Percentiles rank a stretch among this genome's conserved stretches.
Evolutionary conservation across 2,888 invertebrate genomes (phyloP).

Genomic region (Onchidella celtica): DNA sequence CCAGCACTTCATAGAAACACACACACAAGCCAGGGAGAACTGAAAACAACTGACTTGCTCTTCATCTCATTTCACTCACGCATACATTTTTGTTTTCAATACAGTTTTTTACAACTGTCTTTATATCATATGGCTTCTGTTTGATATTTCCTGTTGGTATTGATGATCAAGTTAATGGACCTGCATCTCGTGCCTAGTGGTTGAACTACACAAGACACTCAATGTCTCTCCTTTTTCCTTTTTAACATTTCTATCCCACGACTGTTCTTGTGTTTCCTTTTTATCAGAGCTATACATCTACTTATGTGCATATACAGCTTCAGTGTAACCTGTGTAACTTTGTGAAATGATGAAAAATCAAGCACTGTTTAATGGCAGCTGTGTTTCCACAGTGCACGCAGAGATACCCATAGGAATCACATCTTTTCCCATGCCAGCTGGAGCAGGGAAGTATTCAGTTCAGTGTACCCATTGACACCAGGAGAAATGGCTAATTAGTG

Average conservation of each 20-base stretch:
- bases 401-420: not conserved
- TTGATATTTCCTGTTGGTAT: constrained; percentile 21
- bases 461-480: not conserved
- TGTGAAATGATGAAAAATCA: not conserved
- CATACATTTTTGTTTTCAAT: not conserved
- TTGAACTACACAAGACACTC: constrained; percentile 29
- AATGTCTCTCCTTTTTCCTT: constrained; percentile 5
- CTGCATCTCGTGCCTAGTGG: constrained; percentile 38
- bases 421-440: not conserved
- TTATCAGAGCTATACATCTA: constrained; percentile 5
- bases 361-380: not conserved
- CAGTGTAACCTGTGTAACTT: constrained; percentile 7
- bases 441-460: not conserved
- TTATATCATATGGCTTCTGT: not conserved
- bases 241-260: too few relatives aligned
- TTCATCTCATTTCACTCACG: not conserved
- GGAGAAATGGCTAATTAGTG: not conserved
- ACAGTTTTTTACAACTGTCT: not conserved
- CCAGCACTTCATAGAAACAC: not conserved
- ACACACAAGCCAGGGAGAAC: too few relatives aligned
- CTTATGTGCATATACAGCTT: not conserved
- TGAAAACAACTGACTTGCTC: not conserved
- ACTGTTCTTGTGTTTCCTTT: constrained; percentile 4
- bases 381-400: not conserved
- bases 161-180: constrained; percentile 34